Percentiles rank a stretch among this genome's conserved stretches.
These are phyloP conservation scores for Macquaria ambigua DNA, from an alignment of 2,113 vertebrate species.

Conservation along the genomic window DNA sequence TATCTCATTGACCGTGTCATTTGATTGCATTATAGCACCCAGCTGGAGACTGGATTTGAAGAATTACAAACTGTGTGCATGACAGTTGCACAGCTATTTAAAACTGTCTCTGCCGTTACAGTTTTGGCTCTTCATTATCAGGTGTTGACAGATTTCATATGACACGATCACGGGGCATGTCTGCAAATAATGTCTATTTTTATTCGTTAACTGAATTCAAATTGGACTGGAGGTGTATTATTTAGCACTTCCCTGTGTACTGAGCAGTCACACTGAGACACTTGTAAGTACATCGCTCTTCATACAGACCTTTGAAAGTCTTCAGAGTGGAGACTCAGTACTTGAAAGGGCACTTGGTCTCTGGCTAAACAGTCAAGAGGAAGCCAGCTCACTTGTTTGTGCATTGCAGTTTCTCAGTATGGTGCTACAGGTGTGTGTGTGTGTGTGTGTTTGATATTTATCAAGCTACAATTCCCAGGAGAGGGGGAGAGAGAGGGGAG, in stretches of 20 bases:
- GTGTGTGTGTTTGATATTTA: conserved; percentile 55
- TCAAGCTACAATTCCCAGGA: conserved; percentile 50
- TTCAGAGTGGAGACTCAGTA: conserved; percentile 36
- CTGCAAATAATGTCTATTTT: conserved; percentile 8
- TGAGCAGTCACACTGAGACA: conserved; percentile 17
- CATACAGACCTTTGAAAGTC: conserved; percentile 46
- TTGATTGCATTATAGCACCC: neutral
- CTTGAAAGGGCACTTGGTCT: conserved; percentile 64
- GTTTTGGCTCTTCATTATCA: conserved; percentile 1
- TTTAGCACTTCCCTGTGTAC: neutral
- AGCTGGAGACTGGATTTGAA: neutral
- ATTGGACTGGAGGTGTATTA: neutral
- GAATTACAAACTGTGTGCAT: neutral
- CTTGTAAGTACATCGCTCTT: conserved; percentile 31
- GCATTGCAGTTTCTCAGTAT: conserved; percentile 29
- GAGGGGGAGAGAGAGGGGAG: neutral
- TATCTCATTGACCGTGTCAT: neutral
- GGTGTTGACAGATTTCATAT: conserved; percentile 5
- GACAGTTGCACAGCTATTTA: neutral
- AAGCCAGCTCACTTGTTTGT: conserved; percentile 45
- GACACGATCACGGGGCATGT: neutral
- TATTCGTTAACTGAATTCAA: neutral
- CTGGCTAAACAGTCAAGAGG: conserved; percentile 41
- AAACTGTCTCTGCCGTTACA: neutral
- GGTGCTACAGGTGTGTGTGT: conserved; percentile 20